phyloP scores from a whole-genome alignment of 2,797 vertebrate species.

The Enteromius afrohamiltoni region DNA sequence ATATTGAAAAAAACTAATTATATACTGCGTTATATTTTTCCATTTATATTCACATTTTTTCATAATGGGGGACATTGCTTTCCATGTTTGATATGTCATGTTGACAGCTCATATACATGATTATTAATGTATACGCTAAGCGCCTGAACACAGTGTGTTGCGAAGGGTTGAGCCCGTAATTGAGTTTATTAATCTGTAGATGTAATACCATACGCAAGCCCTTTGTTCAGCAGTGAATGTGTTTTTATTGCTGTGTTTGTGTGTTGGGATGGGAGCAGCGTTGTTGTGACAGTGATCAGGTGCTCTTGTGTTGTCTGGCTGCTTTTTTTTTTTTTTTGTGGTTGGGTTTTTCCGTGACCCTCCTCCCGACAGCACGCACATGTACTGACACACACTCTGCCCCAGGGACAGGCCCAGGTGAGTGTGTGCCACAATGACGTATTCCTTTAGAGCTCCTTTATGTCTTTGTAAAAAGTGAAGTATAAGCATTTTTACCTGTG shows the following conservation, averaged over 20 bases:
- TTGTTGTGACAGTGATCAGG: slow-evolving; percentile 44
- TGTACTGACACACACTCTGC: slow-evolving; percentile 30
- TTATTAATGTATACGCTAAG: not conserved
- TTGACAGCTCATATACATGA: not conserved
- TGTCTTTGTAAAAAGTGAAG: slow-evolving; percentile 14
- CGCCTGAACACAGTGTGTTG: not conserved
- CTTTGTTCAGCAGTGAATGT: slow-evolving; percentile 22
- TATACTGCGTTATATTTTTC: not conserved
- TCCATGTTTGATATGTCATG: not conserved
- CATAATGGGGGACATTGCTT: not conserved
- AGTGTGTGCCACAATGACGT: slow-evolving; percentile 18
- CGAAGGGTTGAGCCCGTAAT: not conserved
- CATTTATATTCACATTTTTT: not conserved
- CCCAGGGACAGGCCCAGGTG: slow-evolving; percentile 25
- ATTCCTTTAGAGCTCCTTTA: slow-evolving; percentile 16
- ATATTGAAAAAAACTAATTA: not conserved
- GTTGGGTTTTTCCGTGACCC: slow-evolving; percentile 48
- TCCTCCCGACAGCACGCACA: slow-evolving; percentile 27
- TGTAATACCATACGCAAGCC: slow-evolving; percentile 15
- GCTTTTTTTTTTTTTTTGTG: slow-evolving; percentile 45
- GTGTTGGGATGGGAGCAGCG: slow-evolving; percentile 4
- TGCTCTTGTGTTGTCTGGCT: slow-evolving; percentile 39
- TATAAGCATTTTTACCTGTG: slow-evolving; percentile 27
- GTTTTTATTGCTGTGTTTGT: slow-evolving; percentile 30
- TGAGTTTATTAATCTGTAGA: slow-evolving; percentile 24